Evolutionary conservation across 2,797 vertebrate genomes (phyloP), one percentile per base, ranked within the genome.

Genomic region (Hypotaenidia okinawae): DNA sequence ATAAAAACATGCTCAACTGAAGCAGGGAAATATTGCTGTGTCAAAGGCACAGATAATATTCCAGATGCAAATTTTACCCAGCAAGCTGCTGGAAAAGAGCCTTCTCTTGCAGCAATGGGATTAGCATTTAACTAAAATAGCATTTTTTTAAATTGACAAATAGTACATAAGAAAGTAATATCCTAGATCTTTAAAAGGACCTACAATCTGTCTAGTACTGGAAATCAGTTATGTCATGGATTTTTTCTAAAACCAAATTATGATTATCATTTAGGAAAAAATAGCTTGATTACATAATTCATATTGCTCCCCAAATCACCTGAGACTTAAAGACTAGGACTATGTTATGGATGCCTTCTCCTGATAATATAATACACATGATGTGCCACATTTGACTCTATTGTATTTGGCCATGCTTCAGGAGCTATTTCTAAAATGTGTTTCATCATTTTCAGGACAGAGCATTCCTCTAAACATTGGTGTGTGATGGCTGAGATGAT

Each of bases 1-100:
- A 49, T 39, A 83, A 63, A 91, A 72, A 30, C 18, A 54, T 39
- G 72, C 72, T 82, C 35, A 90, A 90, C 59, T 67, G 86, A 94
- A 96, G 69, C 86, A 70, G 16, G 52, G 43, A 94, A 93, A 84
- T 87, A 66, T 11, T 83, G 39, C 43, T 82, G 23, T 94, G 54
- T 93, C 64, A 92, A 93, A 87, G 47, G 17, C 74, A 75, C 22
- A 66, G 64, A 67, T 69, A 74, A 80, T 67, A 76, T 43, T 90
- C 64, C 35, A 69, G 35, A 79, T 27, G 22, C 63, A 93, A 87
- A 90, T 57, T 93, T 89, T 73, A 74, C 52, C 32, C 84, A 83
- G 14, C 43, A 88, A 84, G 43, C 37, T 77, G 11, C 55, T 94
- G 58, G 62, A 78, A 90, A 88, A 55, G 8, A 79, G 15, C 21